These are phyloP conservation scores for Kryptolebias marmoratus DNA, from an alignment of 2,113 vertebrate species.

Conservation along the genomic window DNA sequence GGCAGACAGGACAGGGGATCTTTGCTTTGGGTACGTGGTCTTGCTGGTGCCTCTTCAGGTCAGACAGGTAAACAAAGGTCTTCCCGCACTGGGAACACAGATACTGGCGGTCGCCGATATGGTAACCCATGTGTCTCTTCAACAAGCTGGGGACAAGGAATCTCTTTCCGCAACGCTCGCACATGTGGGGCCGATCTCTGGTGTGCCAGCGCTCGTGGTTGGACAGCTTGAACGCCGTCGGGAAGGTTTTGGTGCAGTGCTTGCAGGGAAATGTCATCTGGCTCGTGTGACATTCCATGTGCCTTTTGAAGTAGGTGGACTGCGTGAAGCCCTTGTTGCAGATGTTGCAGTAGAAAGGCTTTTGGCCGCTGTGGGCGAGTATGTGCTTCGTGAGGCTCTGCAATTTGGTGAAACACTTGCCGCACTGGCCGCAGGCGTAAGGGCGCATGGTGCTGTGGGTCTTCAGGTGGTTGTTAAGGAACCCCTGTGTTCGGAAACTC, in stretches of 20 bases:
- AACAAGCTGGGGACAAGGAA: conserved; percentile 77
- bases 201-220: conserved; percentile 80
- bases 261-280: conserved; percentile 77
- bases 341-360: conserved; percentile 75
- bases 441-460: conserved; percentile 71
- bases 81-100: conserved; percentile 79
- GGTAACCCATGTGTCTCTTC: conserved; percentile 80
- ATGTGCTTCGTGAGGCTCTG: conserved; percentile 71
- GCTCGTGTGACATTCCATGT: conserved; percentile 80
- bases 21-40: conserved; percentile 75
- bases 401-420: conserved; percentile 70
- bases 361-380: conserved; percentile 73
- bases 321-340: conserved; percentile 79
- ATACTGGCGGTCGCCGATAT: conserved; percentile 75
- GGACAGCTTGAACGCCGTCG: conserved; percentile 70
- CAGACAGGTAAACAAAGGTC: conserved; percentile 76
- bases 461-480: conserved; percentile 77
- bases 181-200: conserved; percentile 76
- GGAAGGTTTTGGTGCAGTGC: conserved; percentile 74
- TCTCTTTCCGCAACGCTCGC: conserved; percentile 74
- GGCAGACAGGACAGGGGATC: conserved; percentile 74
- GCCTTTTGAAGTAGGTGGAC: conserved; percentile 77
- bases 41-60: conserved; percentile 77
- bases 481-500: conserved; percentile 72
- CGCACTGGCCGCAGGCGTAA: conserved; percentile 71